A percentile compares a stretch with the other conserved stretches of the same genome.
Conservation (phyloP, 2,797 vertebrate genomes). For the Syngnathus acus region DNA sequence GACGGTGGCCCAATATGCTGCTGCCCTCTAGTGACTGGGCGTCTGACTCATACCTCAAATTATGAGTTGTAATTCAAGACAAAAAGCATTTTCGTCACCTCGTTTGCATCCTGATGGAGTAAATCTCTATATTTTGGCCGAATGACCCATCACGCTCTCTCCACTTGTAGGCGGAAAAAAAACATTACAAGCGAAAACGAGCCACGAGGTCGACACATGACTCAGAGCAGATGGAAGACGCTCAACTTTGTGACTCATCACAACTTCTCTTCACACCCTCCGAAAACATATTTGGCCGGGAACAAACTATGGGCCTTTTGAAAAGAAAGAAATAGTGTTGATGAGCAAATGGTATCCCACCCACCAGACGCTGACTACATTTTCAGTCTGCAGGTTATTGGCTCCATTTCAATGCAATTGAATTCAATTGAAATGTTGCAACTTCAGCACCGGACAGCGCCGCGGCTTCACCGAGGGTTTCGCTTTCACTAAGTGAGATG, state of each 20-base stretch:
- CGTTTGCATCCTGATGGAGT: background rate
- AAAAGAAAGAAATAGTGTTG: background rate
- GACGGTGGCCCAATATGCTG: too few relatives aligned
- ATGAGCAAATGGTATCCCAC: too few relatives aligned
- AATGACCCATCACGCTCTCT: background rate
- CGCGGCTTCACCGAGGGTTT: background rate
- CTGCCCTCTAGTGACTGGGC: too few relatives aligned
- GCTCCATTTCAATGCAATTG: background rate
- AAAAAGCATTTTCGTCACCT: background rate
- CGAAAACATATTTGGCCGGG: background rate
- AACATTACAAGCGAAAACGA: background rate
- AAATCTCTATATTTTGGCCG: background rate
- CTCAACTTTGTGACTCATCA: background rate
- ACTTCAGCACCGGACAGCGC: constrained; percentile 3
- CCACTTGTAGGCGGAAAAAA: background rate
- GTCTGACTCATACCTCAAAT: too few relatives aligned
- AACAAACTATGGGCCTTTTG: background rate
- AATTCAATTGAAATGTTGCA: background rate
- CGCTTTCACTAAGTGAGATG: background rate
- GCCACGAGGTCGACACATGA: background rate
- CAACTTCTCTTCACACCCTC: background rate
- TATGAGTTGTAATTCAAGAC: too few relatives aligned
- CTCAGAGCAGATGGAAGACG: constrained; percentile 1
- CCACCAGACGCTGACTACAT: too few relatives aligned
- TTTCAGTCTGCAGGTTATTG: background rate